A percentile compares a stretch with the other conserved stretches of the same genome.
phyloP scores from a whole-genome alignment of 2,113 vertebrate genomes.

The Petrocephalus microphthalmus region DNA sequence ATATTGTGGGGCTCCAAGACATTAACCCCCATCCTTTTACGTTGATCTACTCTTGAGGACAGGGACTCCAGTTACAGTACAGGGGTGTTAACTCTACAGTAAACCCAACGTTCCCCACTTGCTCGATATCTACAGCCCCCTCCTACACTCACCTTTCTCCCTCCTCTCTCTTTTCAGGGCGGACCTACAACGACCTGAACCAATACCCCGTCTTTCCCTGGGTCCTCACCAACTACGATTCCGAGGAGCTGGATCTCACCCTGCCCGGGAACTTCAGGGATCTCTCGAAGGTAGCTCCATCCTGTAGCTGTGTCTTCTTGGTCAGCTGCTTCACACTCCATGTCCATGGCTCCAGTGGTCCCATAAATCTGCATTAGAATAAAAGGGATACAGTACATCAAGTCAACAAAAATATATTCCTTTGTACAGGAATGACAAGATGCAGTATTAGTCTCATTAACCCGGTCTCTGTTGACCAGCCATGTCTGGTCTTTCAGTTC shows the following conservation, averaged over 20 bases:
- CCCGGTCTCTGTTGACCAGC: not conserved
- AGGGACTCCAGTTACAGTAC: not conserved
- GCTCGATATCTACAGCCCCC: not conserved
- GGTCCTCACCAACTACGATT: constrained; percentile 80
- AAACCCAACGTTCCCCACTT: not conserved
- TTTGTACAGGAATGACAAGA: not conserved
- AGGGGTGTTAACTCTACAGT: not conserved
- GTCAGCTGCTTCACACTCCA: not conserved
- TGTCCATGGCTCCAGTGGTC: not conserved
- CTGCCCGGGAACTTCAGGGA: constrained; percentile 80
- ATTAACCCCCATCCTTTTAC: not conserved
- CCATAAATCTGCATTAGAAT: not conserved
- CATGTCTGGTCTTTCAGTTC: not conserved
- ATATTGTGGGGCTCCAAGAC: not conserved
- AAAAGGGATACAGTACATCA: not conserved
- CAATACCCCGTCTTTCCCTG: constrained; percentile 77
- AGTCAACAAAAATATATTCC: not conserved
- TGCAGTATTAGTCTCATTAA: not conserved
- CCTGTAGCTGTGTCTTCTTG: not conserved
- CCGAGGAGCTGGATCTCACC: constrained; percentile 75
- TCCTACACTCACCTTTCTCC: constrained; percentile 20
- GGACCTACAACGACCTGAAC: constrained; percentile 76
- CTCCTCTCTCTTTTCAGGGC: constrained; percentile 50
- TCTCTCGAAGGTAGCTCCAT: constrained; percentile 68
- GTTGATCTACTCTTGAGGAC: not conserved